Percentiles rank a stretch among this genome's conserved stretches.
These are phyloP conservation scores for Chirona hameri DNA, from an alignment of 2,888 invertebrate species.

Conservation along the genomic window DNA sequence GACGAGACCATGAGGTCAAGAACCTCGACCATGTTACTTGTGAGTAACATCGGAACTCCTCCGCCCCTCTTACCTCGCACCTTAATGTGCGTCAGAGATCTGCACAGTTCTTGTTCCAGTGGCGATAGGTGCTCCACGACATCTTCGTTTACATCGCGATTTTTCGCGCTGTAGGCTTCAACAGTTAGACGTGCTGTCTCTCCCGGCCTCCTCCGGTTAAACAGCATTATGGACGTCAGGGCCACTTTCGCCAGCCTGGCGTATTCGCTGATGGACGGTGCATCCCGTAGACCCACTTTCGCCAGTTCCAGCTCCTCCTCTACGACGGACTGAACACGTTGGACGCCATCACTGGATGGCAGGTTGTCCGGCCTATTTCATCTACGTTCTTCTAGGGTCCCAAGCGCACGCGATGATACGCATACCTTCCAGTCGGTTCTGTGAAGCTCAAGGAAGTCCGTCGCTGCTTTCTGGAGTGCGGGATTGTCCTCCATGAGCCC, in stretches of 20 bases:
- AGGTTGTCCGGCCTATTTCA: background rate
- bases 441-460: background rate
- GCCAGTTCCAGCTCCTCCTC: no score
- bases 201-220: no score
- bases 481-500: background rate
- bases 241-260: no score
- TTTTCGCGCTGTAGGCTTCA: no score
- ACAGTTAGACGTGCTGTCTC: no score
- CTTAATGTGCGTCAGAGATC: background rate
- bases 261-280: no score
- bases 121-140: no score
- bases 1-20: background rate
- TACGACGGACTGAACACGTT: background rate
- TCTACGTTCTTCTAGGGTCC: background rate
- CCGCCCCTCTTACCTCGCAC: background rate
- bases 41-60: background rate
- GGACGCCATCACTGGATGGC: background rate
- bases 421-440: background rate
- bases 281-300: no score
- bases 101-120: no score
- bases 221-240: no score
- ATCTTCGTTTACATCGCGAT: no score
- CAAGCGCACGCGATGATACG: background rate
- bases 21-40: background rate
- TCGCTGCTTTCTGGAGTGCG: background rate